phyloP scores from a whole-genome alignment of 2,888 invertebrate genomes.

The Psylliodes chrysocephalus region DNA sequence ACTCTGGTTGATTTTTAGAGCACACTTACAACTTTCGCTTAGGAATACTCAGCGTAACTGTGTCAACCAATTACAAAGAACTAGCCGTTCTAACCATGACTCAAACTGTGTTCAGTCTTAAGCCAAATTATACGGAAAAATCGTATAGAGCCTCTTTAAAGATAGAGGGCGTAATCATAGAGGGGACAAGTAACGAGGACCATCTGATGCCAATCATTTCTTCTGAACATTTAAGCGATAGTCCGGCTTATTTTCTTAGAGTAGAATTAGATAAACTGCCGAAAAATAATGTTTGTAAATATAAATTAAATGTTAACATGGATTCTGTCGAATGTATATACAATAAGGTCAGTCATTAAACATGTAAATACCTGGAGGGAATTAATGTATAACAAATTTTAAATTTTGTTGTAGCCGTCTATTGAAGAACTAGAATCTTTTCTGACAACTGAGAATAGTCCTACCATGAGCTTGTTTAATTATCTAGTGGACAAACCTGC shows the following conservation, averaged over 20 bases:
- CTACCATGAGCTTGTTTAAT: conserved; percentile 43
- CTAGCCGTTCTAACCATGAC: conserved; percentile 77
- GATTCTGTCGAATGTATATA: conserved; percentile 82
- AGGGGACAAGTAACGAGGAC: conserved; percentile 78
- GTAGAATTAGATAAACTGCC: conserved; percentile 81
- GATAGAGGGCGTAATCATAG: conserved; percentile 80
- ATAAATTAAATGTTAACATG: conserved; percentile 72
- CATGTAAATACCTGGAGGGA: too few species aligned
- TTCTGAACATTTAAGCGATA: conserved; percentile 70
- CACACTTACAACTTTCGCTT: conserved; percentile 81
- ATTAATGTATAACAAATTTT: conserved; percentile 5
- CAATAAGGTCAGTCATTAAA: conserved; percentile 71
- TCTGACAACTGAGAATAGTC: conserved; percentile 40
- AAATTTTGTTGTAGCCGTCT: conserved; percentile 47
- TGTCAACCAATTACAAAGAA: conserved; percentile 76
- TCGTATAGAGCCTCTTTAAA: conserved; percentile 55
- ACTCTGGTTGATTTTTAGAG: conserved; percentile 65
- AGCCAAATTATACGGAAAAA: conserved; percentile 55
- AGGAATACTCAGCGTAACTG: conserved; percentile 76
- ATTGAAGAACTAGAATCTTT: conserved; percentile 50
- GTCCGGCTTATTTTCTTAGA: conserved; percentile 77
- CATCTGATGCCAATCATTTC: conserved; percentile 77
- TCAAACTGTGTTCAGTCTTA: conserved; percentile 67
- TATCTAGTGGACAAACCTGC: conserved; percentile 43
- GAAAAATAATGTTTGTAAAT: conserved; percentile 71